Evolutionary conservation across 1,140 invertebrate genomes (phyloP).

Genomic region (Ceratosolen solmsi): DNA sequence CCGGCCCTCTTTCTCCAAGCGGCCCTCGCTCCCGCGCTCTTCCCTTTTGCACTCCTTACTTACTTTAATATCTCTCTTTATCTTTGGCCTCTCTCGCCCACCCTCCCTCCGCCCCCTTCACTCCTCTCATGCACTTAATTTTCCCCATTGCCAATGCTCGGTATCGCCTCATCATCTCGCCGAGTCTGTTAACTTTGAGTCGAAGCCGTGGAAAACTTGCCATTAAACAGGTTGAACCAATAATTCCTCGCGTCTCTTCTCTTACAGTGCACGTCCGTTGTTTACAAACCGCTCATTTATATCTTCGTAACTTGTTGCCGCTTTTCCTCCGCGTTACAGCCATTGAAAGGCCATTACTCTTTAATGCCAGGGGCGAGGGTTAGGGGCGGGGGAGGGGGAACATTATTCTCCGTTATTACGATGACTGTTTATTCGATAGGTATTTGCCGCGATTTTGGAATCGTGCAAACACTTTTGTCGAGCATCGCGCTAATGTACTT

Average conservation of each 20-base stretch:
- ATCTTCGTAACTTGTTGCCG: not conserved
- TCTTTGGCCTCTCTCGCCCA: not conserved
- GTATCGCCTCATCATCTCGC: not conserved
- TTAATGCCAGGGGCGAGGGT: too few species aligned
- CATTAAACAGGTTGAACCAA: not conserved
- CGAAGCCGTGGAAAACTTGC: not conserved
- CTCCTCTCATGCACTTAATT: not conserved
- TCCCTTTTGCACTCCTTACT: not conserved
- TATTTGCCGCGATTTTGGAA: too few species aligned
- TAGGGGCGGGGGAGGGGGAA: too few species aligned
- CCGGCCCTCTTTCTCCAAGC: not conserved
- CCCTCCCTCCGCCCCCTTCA: not conserved
- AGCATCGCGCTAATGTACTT: too few species aligned
- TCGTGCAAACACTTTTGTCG: too few species aligned
- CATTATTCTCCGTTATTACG: too few species aligned
- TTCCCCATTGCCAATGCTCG: not conserved
- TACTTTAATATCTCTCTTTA: slow-evolving; percentile 38
- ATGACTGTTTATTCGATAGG: too few species aligned
- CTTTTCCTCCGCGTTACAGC: not conserved
- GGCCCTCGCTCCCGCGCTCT: not conserved
- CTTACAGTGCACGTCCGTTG: not conserved
- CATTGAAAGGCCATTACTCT: not conserved
- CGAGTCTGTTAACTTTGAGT: too few species aligned
- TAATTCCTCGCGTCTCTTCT: not conserved
- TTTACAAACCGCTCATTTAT: not conserved